A percentile compares a stretch with the other conserved stretches of the same genome.
phyloP scores from a whole-genome alignment of 2,797 vertebrate species.

The Clarias laeviceps region DNA sequence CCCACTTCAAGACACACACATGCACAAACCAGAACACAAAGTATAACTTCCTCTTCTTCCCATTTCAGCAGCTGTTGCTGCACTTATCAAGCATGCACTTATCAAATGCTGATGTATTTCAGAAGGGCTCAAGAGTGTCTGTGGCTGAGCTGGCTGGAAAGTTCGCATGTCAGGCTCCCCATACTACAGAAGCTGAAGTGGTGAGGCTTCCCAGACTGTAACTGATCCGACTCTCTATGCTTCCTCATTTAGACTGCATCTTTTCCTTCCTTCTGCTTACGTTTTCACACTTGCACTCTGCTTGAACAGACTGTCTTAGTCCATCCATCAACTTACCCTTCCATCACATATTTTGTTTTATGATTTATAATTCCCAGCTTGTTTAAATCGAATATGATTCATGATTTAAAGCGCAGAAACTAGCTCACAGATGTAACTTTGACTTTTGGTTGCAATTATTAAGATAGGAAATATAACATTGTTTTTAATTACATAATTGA shows the following conservation, averaged over 20 bases:
- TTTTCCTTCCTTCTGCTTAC: constrained; percentile 14
- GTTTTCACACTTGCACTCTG: neutral
- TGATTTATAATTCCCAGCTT: neutral
- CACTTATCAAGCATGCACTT: neutral
- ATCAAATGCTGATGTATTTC: constrained; percentile 43
- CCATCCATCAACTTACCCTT: neutral
- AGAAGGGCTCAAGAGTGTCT: constrained; percentile 68
- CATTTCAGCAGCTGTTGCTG: neutral
- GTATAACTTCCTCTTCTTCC: neutral
- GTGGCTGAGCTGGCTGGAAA: constrained; percentile 72
- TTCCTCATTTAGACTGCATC: constrained; percentile 21
- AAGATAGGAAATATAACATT: neutral
- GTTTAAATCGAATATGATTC: neutral
- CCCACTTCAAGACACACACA: neutral
- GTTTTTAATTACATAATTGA: neutral
- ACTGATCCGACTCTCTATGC: neutral
- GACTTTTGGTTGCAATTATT: neutral
- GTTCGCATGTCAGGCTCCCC: constrained; percentile 58
- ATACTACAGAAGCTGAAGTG: constrained; percentile 36
- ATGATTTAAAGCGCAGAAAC: neutral
- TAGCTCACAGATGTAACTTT: neutral
- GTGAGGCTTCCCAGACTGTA: constrained; percentile 58
- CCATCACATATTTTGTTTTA: neutral
- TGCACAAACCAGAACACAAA: neutral
- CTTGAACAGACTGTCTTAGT: neutral